Base-by-base conservation (phyloP, 1,140 invertebrate species). In the Formica exsecta region DNA sequence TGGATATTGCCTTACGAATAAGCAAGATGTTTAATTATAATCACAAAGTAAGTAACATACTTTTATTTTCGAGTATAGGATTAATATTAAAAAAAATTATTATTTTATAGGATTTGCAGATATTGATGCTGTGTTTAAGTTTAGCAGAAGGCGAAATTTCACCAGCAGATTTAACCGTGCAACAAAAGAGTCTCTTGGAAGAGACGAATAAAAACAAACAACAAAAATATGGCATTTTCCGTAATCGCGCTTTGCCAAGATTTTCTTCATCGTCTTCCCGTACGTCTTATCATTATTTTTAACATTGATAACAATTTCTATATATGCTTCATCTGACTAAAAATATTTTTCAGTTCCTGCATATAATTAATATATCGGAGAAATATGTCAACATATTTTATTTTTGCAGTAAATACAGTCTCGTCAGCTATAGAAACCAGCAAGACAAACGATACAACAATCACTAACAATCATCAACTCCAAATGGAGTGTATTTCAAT, bases 111-210 rank as follows among this genome's bases (percentile, higher is more conserved):
- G 94, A 94, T 65, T 74, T 95, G 29, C 90, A 93, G 91, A 91
- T 94, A 32, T 68, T 95, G 51, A 92, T 95, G 91, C 65, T 94
- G 29, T 95, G 94, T 66, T 87, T 95, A 54, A 93, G 91, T 79
- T 85, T 95, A 54, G 94, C 94, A 29, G 95, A 95, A 59, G 92
- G 93, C 36, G 94, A 94, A 86, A 90, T 94, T 74, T 92, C 80
- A 22, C 94, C 94, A 19, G 91, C 92, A 79, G 81, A 94, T 41
- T 88, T 95, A 76, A 93, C 89, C 19, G 32, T 54, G 51, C 92
- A 95, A 74, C 92, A 94, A 79, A 91, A 89, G 90, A 73, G 74
- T 48, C 86, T 95, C 44, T 54, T 95, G 7, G 87, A 86, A 4
- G 92, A 92, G 32, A 29, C 22, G 32, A 85, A 86, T 19, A 89